Percentiles rank a stretch among this genome's conserved stretches.
These are phyloP conservation scores for Epinephelus fuscoguttatus DNA, from an alignment of 2,113 vertebrate species.

Conservation along the genomic window DNA sequence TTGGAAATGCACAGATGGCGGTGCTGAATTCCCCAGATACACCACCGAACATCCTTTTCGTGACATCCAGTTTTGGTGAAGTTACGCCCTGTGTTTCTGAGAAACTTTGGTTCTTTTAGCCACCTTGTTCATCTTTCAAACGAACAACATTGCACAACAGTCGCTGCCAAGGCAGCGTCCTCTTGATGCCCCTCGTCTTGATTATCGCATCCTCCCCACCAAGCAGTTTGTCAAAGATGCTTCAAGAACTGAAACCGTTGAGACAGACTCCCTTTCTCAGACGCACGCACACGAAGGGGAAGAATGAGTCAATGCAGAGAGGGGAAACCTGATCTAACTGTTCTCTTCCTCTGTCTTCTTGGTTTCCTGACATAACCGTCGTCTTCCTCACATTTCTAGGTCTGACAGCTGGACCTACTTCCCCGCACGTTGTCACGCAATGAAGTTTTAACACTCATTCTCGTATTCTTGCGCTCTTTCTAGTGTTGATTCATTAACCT, in stretches of 20 bases:
- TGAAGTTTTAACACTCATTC: constrained; percentile 61
- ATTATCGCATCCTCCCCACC: constrained; percentile 62
- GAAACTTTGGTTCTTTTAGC: constrained; percentile 33
- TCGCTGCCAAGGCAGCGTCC: constrained; percentile 32
- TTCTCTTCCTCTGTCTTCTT: constrained; percentile 80
- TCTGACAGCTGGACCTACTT: constrained; percentile 65
- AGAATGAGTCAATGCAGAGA: constrained; percentile 85
- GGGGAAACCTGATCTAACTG: constrained; percentile 82
- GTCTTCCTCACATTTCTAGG: constrained; percentile 75
- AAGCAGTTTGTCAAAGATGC: constrained; percentile 67
- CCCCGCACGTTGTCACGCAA: constrained; percentile 48
- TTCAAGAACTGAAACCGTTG: constrained; percentile 83
- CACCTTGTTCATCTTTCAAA: constrained; percentile 16
- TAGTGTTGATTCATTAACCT: constrained; percentile 47
- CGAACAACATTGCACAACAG: constrained; percentile 60
- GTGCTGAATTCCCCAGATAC: constrained; percentile 62
- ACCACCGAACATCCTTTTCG: constrained; percentile 55
- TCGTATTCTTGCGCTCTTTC: constrained; percentile 38
- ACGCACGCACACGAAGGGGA: constrained; percentile 71
- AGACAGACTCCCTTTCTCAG: constrained; percentile 78
- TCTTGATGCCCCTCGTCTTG: constrained; percentile 50
- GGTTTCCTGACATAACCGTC: constrained; percentile 85
- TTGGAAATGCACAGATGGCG: constrained; percentile 48
- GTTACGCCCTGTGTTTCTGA: constrained; percentile 40
- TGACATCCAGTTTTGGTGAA: constrained; percentile 40